Evolutionary conservation across 37 sponge, comb jelly and placozoan species (phyloP).

Genomic region (Halisarca cf. caerulea): DNA sequence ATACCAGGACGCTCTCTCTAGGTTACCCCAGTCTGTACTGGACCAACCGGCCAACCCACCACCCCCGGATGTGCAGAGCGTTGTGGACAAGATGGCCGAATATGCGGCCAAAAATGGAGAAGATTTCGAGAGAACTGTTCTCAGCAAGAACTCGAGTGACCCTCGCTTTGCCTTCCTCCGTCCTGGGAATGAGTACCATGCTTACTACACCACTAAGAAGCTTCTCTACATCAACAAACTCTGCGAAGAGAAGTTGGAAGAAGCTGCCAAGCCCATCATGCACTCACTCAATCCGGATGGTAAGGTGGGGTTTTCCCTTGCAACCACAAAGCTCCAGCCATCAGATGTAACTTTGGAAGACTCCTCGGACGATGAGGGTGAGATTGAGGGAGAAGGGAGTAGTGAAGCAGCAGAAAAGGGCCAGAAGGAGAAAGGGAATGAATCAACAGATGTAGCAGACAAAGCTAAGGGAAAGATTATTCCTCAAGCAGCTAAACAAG

Average conservation of each 20-base stretch:
- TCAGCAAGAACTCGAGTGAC: conserved; percentile 65
- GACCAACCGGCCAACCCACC: conserved; percentile 55
- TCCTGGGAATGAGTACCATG: conserved; percentile 72
- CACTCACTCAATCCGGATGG: conserved; percentile 64
- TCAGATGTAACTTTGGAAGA: conserved; percentile 7
- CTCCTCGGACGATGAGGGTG: conserved; percentile 29
- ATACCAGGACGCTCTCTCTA: background rate
- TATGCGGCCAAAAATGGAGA: conserved; percentile 85
- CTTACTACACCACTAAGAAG: conserved; percentile 74
- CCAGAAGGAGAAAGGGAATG: too few species aligned
- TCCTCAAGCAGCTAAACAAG: too few species aligned
- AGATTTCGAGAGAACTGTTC: conserved; percentile 71
- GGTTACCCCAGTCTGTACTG: conserved; percentile 29
- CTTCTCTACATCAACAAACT: conserved; percentile 42
- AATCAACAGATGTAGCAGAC: too few species aligned
- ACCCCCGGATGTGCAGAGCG: conserved; percentile 67
- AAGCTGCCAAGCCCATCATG: conserved; percentile 5
- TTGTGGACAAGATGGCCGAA: conserved; percentile 89
- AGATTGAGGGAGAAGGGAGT: conserved; percentile 21
- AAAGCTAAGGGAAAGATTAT: too few species aligned
- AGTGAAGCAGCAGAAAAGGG: background rate
- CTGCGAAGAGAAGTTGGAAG: conserved; percentile 1
- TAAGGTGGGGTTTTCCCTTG: conserved; percentile 63
- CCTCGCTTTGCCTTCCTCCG: conserved; percentile 78
- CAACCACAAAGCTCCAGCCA: conserved; percentile 15